Evolutionary conservation across 2,113 vertebrate species (phyloP), one percentile per base, ranked within the genome.

Genomic region (Nymphicus hollandicus): DNA sequence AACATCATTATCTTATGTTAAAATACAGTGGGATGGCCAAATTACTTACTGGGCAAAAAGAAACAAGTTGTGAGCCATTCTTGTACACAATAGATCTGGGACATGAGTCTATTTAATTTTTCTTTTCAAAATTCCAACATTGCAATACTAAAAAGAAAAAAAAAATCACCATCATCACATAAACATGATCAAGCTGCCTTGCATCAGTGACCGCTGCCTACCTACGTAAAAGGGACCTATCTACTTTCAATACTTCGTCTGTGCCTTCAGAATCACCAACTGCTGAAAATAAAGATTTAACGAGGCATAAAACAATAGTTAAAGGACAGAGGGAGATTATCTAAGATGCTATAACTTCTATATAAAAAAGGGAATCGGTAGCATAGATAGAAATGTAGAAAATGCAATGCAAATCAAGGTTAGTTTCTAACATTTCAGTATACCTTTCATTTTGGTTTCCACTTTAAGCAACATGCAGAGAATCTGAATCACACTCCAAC

Each of bases 21-120:
- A 85, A 79, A 79, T 56, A 71, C 0, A 0, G 18, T 24, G 47
- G 9, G 4, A 66, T 46, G 7, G 22, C 17, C 29, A 33, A 41
- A 7, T 78, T 52, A 66, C 78, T 74, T 84, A 69, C 13, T 29
- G 9, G 4, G n/a, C 13, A 60, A 78, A 79, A 88, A 56, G 24
- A 80, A 71, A 10, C 3, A 73, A 56, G 11, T 63, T 53, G 13
- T 37, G 12, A 71, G 17, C 55, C 1, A 46, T 50, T 81, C 50
- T 35, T 64, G 13, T 41, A 28, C 14, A n/a, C 16, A 52, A 64
- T 31, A 58, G 12, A 70, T 33, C n/a, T 39, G 0, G 2, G 6
- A 43, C 13, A 41, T 24, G 3, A 1, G 35, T 70, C 55, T 49
- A 52, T 41, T 70, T 58, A 41, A 31, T 55, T 81, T 23, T 6